Base-by-base conservation (phyloP, 2,797 vertebrate species). In the Enteromius argenteus region DNA sequence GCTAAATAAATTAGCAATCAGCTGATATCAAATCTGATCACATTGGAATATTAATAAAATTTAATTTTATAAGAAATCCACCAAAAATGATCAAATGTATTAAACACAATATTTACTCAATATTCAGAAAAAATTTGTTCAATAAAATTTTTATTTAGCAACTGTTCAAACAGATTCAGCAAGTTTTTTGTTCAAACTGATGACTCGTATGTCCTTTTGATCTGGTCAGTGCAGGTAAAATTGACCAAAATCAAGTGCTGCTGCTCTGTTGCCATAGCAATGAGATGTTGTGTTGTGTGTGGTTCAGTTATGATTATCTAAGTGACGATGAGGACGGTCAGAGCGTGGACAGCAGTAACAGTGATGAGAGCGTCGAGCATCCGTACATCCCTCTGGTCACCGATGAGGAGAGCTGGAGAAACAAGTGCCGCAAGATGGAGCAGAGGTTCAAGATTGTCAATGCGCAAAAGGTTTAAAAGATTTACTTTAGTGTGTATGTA, bases 361-460 rank as follows among this genome's bases (percentile, higher is more conserved):
- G 96, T 0, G 96, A 97, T 56, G 96, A 97, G 88, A 96, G 96
- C 87, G 94, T 96, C 0, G 96, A 97, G 15, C 96, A 95, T 89
- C 96, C 96, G 68, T 97, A 96, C 88, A 89, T 96, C 89, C 96
- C 96, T 1, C 92, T 97, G 71, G 94, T 96, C 85, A 95, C 96
- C 0, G 95, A 96, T 1, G 95, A 97, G 90, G 96, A 97, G 93
- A 96, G 94, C 89, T 97, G 96, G 96, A 96, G 96, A 89, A 96
- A 91, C 91, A 97, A 96, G 75, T 97, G 96, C 92, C 95, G 96
- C 88, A 96, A 96, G 91, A 96, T 96, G 96, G 96, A 97, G 89
- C 96, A 97, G 93, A 96, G 96, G 85, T 97, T 96, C 80, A 96
- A 96, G 90, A 96, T 97, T 0, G 95, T 97, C 86, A 97, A 96